These are phyloP conservation scores for Bubalus kerabau DNA, from an alignment of 2,113 vertebrate genomes.

Conservation along the genomic window DNA sequence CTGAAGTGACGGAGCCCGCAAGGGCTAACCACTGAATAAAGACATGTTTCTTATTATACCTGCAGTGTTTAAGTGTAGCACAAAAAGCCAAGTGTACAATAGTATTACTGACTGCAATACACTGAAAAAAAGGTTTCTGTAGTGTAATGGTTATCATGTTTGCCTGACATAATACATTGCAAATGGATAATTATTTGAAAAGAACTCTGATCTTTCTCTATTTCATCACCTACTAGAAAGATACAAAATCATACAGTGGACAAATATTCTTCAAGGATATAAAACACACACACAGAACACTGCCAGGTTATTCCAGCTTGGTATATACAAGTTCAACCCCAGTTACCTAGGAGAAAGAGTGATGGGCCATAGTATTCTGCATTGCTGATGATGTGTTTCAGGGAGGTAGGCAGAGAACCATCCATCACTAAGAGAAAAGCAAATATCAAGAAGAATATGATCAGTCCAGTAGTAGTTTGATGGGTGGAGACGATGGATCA, in stretches of 20 bases:
- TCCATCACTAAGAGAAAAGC: slow-evolving; percentile 89
- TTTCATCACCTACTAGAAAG: neutral
- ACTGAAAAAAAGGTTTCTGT: neutral
- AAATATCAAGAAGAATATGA: slow-evolving; percentile 6
- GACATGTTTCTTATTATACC: neutral
- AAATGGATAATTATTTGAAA: neutral
- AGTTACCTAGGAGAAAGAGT: slow-evolving; percentile 92
- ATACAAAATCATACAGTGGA: neutral
- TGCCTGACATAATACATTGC: neutral
- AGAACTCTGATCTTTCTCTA: neutral
- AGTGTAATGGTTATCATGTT: neutral
- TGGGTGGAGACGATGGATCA: neutral
- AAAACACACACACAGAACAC: neutral
- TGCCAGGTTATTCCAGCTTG: neutral
- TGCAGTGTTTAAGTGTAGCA: neutral
- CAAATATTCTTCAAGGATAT: neutral
- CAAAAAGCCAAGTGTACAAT: neutral
- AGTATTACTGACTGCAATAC: neutral
- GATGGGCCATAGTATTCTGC: slow-evolving; percentile 97
- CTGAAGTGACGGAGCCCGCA: neutral
- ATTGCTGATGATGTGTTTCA: slow-evolving; percentile 98
- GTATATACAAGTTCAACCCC: neutral
- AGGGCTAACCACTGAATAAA: neutral
- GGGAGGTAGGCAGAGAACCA: slow-evolving; percentile 95
- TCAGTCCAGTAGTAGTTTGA: neutral